A percentile compares a stretch with the other conserved stretches of the same genome.
Conservation (phyloP, 2,888 invertebrate genomes). For the Phaonia tiefii region DNA sequence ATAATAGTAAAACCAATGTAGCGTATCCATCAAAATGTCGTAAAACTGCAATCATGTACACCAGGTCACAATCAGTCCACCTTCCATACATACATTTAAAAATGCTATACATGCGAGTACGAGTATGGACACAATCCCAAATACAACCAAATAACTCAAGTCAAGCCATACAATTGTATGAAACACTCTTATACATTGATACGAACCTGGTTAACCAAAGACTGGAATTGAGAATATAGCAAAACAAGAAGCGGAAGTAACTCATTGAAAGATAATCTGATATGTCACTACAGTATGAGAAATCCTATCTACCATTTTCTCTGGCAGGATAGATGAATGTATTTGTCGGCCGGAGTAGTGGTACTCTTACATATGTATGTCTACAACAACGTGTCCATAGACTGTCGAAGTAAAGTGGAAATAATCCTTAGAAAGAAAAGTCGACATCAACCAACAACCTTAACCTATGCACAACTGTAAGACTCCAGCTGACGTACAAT, state of each 20-base stretch:
- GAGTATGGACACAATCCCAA: too few relatives aligned
- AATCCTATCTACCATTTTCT: background rate
- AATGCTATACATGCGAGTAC: background rate
- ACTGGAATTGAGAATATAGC: constrained; percentile 60
- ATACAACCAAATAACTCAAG: too few relatives aligned
- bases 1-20: constrained; percentile 45
- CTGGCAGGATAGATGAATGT: too few relatives aligned
- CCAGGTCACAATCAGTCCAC: constrained; percentile 41
- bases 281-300: constrained; percentile 43
- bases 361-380: background rate
- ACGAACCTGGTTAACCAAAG: constrained; percentile 10
- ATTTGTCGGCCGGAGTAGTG: too few relatives aligned
- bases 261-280: constrained; percentile 65
- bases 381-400: background rate
- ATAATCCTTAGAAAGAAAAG: background rate
- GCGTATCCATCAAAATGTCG: constrained; percentile 65
- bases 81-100: background rate
- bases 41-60: constrained; percentile 64
- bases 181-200: too few relatives aligned
- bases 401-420: constrained; percentile 3
- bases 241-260: constrained; percentile 63
- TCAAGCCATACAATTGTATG: too few relatives aligned
- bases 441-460: constrained; percentile 17
- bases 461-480: background rate
- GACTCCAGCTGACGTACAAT: too few relatives aligned